A percentile compares a stretch with the other conserved stretches of the same genome.
Conservation (phyloP, 2,797 vertebrate species). For the Allobates femoralis region DNA sequence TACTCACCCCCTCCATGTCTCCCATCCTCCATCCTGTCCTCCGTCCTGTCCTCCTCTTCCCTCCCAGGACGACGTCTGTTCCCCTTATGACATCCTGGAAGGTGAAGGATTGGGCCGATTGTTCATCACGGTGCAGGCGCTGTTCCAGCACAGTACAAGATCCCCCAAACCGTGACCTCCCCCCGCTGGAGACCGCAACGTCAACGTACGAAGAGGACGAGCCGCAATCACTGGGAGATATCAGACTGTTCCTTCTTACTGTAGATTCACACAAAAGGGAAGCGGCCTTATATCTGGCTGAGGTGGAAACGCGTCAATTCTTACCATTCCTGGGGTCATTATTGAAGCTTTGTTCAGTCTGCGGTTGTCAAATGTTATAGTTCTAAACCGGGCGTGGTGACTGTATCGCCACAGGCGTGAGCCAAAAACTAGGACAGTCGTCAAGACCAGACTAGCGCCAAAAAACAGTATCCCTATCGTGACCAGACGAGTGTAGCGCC, state of each 20-base stretch:
- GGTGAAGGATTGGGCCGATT: constrained; percentile 30
- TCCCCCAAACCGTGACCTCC: constrained; percentile 23
- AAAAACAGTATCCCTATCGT: no score
- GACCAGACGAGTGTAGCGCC: no score
- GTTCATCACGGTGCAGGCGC: constrained; percentile 32
- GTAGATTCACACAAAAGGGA: background rate
- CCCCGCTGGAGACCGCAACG: no score
- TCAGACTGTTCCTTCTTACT: no score
- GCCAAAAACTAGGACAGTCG: no score
- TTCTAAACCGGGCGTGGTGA: no score
- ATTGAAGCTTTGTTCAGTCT: background rate
- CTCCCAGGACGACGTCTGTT: constrained; percentile 46
- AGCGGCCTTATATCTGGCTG: background rate
- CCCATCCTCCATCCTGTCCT: background rate
- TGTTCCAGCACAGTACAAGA: background rate
- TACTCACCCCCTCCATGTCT: background rate
- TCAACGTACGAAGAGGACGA: background rate
- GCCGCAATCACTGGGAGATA: background rate
- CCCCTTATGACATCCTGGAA: constrained; percentile 52
- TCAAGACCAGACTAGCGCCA: no score
- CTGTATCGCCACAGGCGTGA: no score
- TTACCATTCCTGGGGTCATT: background rate
- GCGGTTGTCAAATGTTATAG: no score
- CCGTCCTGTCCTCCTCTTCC: background rate
- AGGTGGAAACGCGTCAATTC: background rate